These are phyloP conservation scores for Falco columbarius DNA, from an alignment of 2,797 vertebrate species.

Conservation along the genomic window DNA sequence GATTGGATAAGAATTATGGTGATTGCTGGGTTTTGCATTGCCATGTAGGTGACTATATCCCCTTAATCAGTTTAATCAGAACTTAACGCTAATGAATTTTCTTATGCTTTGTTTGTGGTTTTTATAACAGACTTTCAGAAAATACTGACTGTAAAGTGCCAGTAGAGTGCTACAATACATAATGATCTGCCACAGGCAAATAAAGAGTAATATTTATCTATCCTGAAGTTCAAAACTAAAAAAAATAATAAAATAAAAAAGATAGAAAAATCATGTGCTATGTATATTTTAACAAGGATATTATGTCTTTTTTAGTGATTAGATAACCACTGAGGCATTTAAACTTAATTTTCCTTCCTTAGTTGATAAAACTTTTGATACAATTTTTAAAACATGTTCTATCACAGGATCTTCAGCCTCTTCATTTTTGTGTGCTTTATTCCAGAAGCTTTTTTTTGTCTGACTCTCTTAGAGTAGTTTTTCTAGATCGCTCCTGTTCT, in stretches of 20 bases:
- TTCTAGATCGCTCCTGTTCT: neutral
- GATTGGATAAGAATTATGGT: neutral
- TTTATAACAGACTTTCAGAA: neutral
- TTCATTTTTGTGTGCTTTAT: neutral
- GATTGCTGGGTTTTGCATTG: neutral
- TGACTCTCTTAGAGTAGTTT: neutral
- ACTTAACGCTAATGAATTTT: neutral
- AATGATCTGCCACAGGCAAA: neutral
- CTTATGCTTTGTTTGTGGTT: neutral
- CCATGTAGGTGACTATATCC: neutral
- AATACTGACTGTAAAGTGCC: neutral
- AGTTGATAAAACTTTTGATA: neutral
- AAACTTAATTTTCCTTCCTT: neutral
- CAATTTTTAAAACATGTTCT: neutral
- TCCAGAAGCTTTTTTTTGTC: neutral
- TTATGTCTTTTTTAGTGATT: neutral
- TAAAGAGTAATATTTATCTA: neutral
- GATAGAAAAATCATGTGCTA: no score
- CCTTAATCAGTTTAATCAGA: neutral
- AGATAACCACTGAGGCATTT: neutral
- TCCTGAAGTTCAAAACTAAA: neutral
- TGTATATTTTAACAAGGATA: neutral
- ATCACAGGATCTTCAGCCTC: neutral
- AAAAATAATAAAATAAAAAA: neutral
- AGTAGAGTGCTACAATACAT: neutral